Evolutionary conservation across 1,140 invertebrate genomes (phyloP).

Genomic region (Papilio aristodemus): DNA sequence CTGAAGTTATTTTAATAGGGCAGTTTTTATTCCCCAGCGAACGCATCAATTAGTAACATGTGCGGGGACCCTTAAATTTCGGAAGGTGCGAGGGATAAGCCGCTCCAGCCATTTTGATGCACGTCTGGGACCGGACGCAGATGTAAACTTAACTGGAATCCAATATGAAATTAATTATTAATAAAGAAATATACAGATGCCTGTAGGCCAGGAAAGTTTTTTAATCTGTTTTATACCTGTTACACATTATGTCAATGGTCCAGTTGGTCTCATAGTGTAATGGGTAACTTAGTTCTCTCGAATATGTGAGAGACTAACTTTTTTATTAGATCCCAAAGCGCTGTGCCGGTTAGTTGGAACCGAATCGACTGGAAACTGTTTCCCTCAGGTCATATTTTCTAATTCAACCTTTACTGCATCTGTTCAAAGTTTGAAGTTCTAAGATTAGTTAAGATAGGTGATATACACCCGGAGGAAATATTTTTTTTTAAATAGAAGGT

Average conservation of each 20-base stretch:
- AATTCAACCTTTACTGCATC: slow-evolving; percentile 16
- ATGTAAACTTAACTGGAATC: neutral
- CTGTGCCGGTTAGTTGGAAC: slow-evolving; percentile 15
- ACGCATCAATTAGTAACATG: slow-evolving; percentile 8
- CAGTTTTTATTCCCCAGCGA: slow-evolving; percentile 16
- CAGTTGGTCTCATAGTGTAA: neutral
- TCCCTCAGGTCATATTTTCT: slow-evolving; percentile 15
- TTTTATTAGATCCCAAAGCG: slow-evolving; percentile 11
- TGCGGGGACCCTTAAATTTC: slow-evolving; percentile 18
- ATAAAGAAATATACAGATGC: neutral
- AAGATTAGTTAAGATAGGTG: neutral
- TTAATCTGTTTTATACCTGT: neutral
- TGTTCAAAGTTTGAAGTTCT: neutral
- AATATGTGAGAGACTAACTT: slow-evolving; percentile 5
- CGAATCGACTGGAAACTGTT: slow-evolving; percentile 13
- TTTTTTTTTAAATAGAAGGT: too few species aligned
- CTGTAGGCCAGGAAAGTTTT: too few species aligned
- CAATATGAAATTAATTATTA: neutral
- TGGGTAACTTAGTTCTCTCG: neutral
- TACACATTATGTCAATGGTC: neutral
- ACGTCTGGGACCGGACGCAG: slow-evolving; percentile 2
- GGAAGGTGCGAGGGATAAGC: slow-evolving; percentile 20
- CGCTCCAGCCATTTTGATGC: slow-evolving; percentile 12
- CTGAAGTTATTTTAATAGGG: slow-evolving; percentile 14
- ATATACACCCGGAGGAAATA: neutral